A percentile compares a stretch with the other conserved stretches of the same genome.
Evolutionary conservation across 2,113 vertebrate species (phyloP).

Genomic region (Thalassarche chlororhynchos): DNA sequence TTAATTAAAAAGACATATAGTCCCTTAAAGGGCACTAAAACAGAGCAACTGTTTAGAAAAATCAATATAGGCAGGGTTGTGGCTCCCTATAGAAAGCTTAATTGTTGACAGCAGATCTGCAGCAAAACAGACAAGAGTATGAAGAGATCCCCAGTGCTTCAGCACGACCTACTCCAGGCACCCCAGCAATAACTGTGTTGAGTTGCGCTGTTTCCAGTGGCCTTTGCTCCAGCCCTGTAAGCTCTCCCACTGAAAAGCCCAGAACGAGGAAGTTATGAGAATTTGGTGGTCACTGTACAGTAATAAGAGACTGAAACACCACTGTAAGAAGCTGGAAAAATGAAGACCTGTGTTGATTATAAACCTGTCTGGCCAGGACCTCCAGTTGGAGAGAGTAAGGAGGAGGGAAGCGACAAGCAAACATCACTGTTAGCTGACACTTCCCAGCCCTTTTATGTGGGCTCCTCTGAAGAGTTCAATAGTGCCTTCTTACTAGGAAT

Average conservation of each 20-base stretch:
- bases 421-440: not conserved
- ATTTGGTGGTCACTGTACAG: not conserved
- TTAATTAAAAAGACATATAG: constrained; percentile 62
- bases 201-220: not conserved
- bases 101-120: constrained; percentile 49
- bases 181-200: not conserved
- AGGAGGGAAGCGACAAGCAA: not conserved
- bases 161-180: not conserved
- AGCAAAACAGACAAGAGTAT: not conserved
- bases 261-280: not conserved
- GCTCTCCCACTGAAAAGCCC: not conserved
- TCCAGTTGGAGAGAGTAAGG: not conserved
- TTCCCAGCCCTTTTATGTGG: not conserved
- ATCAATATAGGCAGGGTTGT: constrained; percentile 35
- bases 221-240: not conserved
- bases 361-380: not conserved
- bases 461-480: not conserved
- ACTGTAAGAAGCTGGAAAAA: not conserved
- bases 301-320: not conserved
- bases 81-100: constrained; percentile 36
- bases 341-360: not conserved
- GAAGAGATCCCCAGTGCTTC: not conserved
- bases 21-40: constrained; percentile 24
- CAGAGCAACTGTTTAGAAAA: constrained; percentile 25
- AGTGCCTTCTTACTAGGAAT: not conserved